phyloP scores from a whole-genome alignment of 2,113 vertebrate genomes.

The Salvelinus fontinalis region DNA sequence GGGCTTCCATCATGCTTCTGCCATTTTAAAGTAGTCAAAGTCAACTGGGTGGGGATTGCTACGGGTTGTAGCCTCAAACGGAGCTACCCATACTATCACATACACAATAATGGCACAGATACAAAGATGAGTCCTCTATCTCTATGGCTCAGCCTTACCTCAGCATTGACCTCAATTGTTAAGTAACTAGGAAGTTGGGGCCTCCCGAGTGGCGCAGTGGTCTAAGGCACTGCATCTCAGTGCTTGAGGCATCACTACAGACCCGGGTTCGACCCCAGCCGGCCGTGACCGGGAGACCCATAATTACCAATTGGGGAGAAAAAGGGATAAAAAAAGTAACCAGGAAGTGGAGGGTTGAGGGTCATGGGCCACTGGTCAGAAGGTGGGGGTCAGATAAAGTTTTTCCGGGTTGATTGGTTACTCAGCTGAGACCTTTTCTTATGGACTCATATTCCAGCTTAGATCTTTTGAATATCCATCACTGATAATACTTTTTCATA shows the following conservation, averaged over 20 bases:
- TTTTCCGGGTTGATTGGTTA: slow-evolving; percentile 4
- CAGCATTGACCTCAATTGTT: slow-evolving; percentile 36
- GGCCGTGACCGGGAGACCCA: too few relatives aligned
- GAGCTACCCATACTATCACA: too few relatives aligned
- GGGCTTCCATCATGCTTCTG: neutral
- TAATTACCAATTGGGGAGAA: too few relatives aligned
- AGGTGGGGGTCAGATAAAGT: slow-evolving; percentile 6
- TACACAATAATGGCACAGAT: too few relatives aligned
- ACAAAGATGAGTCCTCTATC: neutral
- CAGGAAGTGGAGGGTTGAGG: neutral
- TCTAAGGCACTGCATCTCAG: too few relatives aligned
- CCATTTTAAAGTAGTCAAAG: too few relatives aligned
- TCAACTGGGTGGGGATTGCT: too few relatives aligned
- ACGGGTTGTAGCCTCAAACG: too few relatives aligned
- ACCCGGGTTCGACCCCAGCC: too few relatives aligned
- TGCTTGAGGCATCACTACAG: too few relatives aligned
- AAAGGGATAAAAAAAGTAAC: neutral
- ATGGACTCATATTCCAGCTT: neutral
- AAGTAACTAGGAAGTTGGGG: neutral
- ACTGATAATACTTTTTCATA: neutral
- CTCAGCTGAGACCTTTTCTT: neutral
- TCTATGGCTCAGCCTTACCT: slow-evolving; percentile 34
- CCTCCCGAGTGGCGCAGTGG: too few relatives aligned
- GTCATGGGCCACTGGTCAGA: slow-evolving; percentile 7
- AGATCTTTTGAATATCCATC: neutral